Percentiles rank a stretch among this genome's conserved stretches.
phyloP scores from a whole-genome alignment of 2,888 invertebrate genomes.

The Caenorhabditis japonica region DNA sequence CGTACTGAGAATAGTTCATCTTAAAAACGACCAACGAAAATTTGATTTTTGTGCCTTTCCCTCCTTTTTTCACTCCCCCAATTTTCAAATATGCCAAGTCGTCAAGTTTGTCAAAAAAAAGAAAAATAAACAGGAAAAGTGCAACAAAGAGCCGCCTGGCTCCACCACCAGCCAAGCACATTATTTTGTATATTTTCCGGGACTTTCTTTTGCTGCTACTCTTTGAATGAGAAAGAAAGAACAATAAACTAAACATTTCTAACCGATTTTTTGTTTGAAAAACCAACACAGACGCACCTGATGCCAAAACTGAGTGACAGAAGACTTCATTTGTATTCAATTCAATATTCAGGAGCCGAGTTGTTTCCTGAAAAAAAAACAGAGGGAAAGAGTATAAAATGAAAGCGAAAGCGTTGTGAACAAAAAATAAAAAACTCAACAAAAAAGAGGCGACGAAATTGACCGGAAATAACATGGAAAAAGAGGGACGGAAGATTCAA shows the following conservation, averaged over 20 bases:
- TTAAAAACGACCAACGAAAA: too few relatives aligned
- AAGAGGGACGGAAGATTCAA: not conserved
- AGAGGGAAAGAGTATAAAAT: not conserved
- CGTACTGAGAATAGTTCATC: too few relatives aligned
- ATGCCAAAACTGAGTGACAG: conserved; percentile 55
- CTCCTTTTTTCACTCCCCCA: too few relatives aligned
- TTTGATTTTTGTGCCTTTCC: too few relatives aligned
- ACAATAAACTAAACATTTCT: too few relatives aligned
- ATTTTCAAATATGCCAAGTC: too few relatives aligned
- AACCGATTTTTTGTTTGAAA: not conserved
- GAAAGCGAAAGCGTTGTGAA: conserved; percentile 16
- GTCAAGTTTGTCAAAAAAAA: too few relatives aligned
- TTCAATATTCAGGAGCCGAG: not conserved
- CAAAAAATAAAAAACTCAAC: conserved; percentile 1
- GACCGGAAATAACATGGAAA: conserved; percentile 49
- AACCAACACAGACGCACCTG: conserved; percentile 48
- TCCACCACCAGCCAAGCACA: too few relatives aligned
- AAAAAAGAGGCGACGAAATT: conserved; percentile 27
- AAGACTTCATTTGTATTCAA: conserved; percentile 52
- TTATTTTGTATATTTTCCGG: conserved; percentile 21
- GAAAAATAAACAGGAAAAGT: too few relatives aligned
- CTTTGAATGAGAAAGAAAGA: too few relatives aligned
- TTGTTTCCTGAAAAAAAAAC: conserved; percentile 3
- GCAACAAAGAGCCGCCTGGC: too few relatives aligned
- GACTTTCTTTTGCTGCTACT: not conserved